These are phyloP conservation scores for Myrmecobius fasciatus DNA, from an alignment of 2,113 vertebrate genomes.

Conservation along the genomic window DNA sequence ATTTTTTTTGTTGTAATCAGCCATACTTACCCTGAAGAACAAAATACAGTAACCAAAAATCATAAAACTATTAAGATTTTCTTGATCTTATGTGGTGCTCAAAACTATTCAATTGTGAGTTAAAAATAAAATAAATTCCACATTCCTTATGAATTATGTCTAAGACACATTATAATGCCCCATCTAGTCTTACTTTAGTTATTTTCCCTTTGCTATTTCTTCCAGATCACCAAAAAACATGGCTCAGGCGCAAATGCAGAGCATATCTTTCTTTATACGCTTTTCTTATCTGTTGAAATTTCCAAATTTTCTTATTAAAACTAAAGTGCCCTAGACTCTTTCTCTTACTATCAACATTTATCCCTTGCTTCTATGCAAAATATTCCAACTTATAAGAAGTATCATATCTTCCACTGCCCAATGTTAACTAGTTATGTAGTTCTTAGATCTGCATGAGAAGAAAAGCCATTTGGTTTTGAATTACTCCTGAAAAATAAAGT, in stretches of 20 bases:
- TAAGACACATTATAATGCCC: not conserved
- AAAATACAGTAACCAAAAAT: not conserved
- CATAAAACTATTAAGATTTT: not conserved
- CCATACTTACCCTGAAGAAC: not conserved
- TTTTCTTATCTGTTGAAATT: slow-evolving; percentile 7
- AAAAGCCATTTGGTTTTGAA: not conserved
- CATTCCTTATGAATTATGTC: not conserved
- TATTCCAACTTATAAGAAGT: slow-evolving; percentile 17
- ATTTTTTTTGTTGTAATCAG: not conserved
- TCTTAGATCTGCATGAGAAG: slow-evolving; percentile 43
- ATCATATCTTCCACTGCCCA: slow-evolving; percentile 44
- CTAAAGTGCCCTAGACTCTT: not conserved
- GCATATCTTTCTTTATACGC: not conserved
- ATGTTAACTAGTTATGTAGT: slow-evolving; percentile 35
- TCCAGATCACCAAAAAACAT: not conserved
- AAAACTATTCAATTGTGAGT: not conserved
- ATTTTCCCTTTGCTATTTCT: not conserved
- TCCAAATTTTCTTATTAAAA: slow-evolving; percentile 15
- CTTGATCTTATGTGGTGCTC: not conserved
- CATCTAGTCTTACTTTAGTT: not conserved
- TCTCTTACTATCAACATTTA: not conserved
- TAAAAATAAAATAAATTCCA: not conserved
- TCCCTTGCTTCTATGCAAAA: slow-evolving; percentile 49
- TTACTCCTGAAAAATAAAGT: slow-evolving; percentile 38
- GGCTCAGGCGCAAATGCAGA: not conserved